A percentile compares a stretch with the other conserved stretches of the same genome.
Conservation (phyloP, 2,888 invertebrate species). For the Anthoptus insignis region DNA sequence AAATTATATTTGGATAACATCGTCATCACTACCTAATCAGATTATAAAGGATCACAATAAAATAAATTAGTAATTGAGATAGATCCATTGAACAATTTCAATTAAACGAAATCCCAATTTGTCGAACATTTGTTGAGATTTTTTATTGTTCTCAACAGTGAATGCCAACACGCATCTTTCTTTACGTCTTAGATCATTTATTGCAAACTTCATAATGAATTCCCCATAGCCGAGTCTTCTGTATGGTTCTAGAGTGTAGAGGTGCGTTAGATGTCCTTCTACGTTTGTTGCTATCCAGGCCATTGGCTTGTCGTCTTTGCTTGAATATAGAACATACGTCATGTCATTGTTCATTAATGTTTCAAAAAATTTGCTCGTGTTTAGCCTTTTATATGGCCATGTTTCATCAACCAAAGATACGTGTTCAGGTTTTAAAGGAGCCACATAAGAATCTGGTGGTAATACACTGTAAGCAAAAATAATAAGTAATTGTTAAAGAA, state of each 20-base stretch:
- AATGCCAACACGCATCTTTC: conserved; percentile 50
- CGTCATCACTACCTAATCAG: too few species aligned
- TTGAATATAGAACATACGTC: neutral
- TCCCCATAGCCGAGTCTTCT: conserved; percentile 65
- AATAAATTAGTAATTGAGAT: neutral
- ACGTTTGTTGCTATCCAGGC: conserved; percentile 63
- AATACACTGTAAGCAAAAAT: conserved; percentile 44
- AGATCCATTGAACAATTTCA: conserved; percentile 47
- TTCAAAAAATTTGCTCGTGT: neutral
- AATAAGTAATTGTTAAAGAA: too few species aligned
- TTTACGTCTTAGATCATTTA: conserved; percentile 50
- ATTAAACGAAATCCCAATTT: conserved; percentile 52
- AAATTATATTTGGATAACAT: too few species aligned
- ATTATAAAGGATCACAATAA: too few species aligned
- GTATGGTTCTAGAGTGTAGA: conserved; percentile 61
- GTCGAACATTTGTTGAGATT: conserved; percentile 49
- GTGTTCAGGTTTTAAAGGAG: conserved; percentile 47
- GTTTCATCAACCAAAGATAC: conserved; percentile 19
- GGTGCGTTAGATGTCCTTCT: conserved; percentile 60
- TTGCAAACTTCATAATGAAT: conserved; percentile 56
- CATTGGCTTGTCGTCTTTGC: conserved; percentile 54
- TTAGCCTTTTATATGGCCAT: neutral
- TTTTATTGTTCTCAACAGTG: conserved; percentile 49
- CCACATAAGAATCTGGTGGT: conserved; percentile 52
- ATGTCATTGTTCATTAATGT: neutral